Base-by-base conservation (phyloP, 2,797 vertebrate genomes). In the Melopsittacus undulatus region DNA sequence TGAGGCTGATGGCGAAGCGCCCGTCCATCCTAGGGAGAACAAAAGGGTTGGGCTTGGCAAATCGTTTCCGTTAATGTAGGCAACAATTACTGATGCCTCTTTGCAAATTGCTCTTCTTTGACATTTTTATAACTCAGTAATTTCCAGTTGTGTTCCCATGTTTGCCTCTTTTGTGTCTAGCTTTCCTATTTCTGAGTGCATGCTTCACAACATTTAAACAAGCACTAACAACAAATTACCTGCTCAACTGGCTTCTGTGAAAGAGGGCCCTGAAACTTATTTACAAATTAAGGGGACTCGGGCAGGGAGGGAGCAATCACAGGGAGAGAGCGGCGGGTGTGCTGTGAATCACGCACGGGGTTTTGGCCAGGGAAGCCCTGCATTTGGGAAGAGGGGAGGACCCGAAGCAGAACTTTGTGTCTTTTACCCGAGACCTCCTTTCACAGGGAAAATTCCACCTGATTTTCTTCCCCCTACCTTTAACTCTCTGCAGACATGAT, bases 191-290 rank as follows among this genome's bases (percentile, higher is more conserved):
- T 97, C 92, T 95, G 94, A 95, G 94, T 91, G 91, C 93, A 92
- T 96, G 96, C 89, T 96, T 96, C 96, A 94, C 87, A 95, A 96
- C 96, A 92, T 97, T 95, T 96, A 92, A 90, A 96, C 94, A 95
- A 95, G 89, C 83, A 90, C 93, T 96, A 90, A 92, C 95, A 96
- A 95, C 95, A 97, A 96, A 97, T 96, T 94, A 96, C 96, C 96
- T 97, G 96, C 96, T 96, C 96, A 96, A 57, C 94, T 96, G 96
- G 80, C 42, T 94, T 96, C 95, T 94, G 70, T 96, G 94, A 95
- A 96, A 96, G 90, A 77, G 45, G 89, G 70, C 77, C 85, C 94
- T 77, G 83, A 78, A 94, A 96, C 83, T 92, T 95, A 95, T 93
- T 97, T 90, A 93, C 94, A 93, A 95, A 95, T 93, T 75, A 94